phyloP scores from a whole-genome alignment of 2,888 invertebrate species.

The Sesamia inferens region DNA sequence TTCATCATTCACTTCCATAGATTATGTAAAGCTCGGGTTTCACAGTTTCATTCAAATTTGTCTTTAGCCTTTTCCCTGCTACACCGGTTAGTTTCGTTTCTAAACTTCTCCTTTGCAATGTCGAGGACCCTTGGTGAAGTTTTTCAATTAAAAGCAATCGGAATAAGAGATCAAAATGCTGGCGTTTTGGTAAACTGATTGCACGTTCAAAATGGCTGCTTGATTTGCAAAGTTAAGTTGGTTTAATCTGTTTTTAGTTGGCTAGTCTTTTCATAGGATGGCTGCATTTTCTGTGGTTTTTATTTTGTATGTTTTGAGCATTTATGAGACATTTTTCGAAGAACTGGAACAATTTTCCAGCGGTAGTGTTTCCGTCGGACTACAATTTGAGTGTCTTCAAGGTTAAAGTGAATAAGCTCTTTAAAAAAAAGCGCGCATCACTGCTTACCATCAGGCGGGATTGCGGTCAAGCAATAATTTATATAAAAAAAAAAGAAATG shows the following conservation, averaged over 20 bases:
- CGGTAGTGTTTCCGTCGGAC: too few relatives aligned
- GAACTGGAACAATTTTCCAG: too few relatives aligned
- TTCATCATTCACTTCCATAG: conserved; percentile 14
- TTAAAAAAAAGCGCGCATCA: too few relatives aligned
- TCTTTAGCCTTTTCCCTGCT: conserved; percentile 39
- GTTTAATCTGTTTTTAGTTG: conserved; percentile 26
- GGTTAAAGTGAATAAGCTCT: too few relatives aligned
- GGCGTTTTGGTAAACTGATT: conserved; percentile 61
- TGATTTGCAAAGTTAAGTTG: conserved; percentile 37
- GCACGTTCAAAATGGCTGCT: conserved; percentile 46
- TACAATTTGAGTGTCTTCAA: too few relatives aligned
- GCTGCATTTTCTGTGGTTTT: background rate
- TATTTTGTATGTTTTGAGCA: background rate
- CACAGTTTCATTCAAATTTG: conserved; percentile 33
- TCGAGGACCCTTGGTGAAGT: conserved; percentile 66
- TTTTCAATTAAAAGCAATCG: conserved; percentile 76
- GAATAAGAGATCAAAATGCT: conserved; percentile 67
- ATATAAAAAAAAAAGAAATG: background rate
- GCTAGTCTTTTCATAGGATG: conserved; percentile 4
- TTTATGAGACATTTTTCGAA: background rate
- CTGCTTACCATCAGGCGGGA: too few relatives aligned
- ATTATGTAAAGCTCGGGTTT: conserved; percentile 5
- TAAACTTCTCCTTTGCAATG: conserved; percentile 48
- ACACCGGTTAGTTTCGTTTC: conserved; percentile 46
- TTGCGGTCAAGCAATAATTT: too few relatives aligned